Conservation (phyloP, 2,113 vertebrate species). For the Otolemur garnettii region DNA sequence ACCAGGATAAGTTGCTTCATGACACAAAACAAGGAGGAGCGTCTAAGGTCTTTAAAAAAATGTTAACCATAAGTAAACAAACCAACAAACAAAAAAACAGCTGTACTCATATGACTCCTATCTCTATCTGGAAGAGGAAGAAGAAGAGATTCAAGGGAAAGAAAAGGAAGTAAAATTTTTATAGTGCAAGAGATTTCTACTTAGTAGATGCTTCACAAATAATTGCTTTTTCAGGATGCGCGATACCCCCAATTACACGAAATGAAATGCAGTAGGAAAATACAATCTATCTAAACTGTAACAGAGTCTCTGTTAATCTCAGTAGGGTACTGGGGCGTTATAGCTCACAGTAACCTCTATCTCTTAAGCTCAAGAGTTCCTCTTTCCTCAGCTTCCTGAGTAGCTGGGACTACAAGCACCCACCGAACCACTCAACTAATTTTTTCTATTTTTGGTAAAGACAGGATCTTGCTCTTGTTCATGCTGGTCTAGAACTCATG, state of each 20-base stretch:
- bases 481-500: too few species aligned
- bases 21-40: background rate
- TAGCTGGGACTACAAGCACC: too few species aligned
- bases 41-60: constrained; percentile 39
- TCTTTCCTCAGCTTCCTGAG: too few species aligned
- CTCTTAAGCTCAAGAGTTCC: too few species aligned
- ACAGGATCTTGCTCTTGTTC: too few species aligned
- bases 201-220: background rate
- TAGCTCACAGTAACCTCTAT: too few species aligned
- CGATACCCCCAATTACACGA: background rate
- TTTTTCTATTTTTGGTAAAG: too few species aligned
- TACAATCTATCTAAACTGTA: background rate
- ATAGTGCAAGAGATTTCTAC: background rate
- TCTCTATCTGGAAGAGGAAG: background rate
- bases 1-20: background rate
- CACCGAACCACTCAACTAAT: too few species aligned
- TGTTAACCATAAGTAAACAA: background rate
- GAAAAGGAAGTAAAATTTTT: background rate
- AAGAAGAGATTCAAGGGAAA: background rate
- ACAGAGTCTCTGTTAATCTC: too few species aligned
- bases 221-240: background rate
- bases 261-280: background rate
- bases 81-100: background rate
- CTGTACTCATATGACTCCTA: background rate
- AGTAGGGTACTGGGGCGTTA: too few species aligned